Percentiles rank a stretch among this genome's conserved stretches.
These are phyloP conservation scores for Caenorhabditis wallacei DNA, from an alignment of 2,888 invertebrate genomes.

Conservation along the genomic window DNA sequence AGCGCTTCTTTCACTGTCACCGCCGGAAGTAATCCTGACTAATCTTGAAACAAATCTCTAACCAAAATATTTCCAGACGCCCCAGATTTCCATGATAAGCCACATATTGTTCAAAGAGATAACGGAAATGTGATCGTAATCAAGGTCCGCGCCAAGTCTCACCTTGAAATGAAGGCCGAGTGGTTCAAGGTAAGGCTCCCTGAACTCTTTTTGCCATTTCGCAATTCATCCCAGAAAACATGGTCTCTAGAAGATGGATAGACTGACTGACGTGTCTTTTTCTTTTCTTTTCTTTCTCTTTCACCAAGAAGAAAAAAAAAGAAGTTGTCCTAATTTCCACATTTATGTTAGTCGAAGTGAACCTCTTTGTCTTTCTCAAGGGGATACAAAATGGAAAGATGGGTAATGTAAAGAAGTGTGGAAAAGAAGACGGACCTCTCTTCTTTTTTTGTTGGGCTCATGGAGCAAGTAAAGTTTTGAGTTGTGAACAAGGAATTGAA, in stretches of 20 bases:
- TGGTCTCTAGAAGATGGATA: slow-evolving; percentile 40
- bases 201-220: slow-evolving; percentile 19
- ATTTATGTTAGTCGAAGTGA: slow-evolving; percentile 61
- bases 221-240: slow-evolving; percentile 38
- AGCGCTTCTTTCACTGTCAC: slow-evolving; percentile 81
- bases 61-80: slow-evolving; percentile 75
- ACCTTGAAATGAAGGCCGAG: slow-evolving; percentile 82
- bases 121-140: slow-evolving; percentile 82
- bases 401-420: slow-evolving; percentile 63
- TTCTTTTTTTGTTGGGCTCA: slow-evolving; percentile 15
- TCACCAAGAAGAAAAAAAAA: slow-evolving; percentile 21
- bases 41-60: background rate
- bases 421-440: slow-evolving; percentile 46
- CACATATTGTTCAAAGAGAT: slow-evolving; percentile 83
- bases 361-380: slow-evolving; percentile 51
- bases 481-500: slow-evolving; percentile 35
- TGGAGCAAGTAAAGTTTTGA: background rate
- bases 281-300: slow-evolving; percentile 23
- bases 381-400: slow-evolving; percentile 54
- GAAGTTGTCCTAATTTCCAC: slow-evolving; percentile 60
- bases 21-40: slow-evolving; percentile 78
- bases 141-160: slow-evolving; percentile 83
- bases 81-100: slow-evolving; percentile 83
- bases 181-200: slow-evolving; percentile 81
- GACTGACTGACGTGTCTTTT: slow-evolving; percentile 43